phyloP scores from a whole-genome alignment of 2,888 invertebrate genomes.

The Thera britannica region DNA sequence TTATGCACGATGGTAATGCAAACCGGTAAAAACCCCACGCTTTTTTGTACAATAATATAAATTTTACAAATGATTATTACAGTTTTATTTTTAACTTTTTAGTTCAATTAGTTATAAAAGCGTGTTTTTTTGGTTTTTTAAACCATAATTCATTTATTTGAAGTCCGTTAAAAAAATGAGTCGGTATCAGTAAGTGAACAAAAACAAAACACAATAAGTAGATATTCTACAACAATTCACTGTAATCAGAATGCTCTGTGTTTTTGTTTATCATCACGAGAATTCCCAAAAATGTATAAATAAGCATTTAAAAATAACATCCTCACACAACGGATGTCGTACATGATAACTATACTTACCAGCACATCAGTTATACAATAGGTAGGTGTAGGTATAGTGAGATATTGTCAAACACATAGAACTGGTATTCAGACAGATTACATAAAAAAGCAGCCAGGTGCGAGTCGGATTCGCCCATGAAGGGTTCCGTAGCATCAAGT shows the following conservation, averaged over 20 bases:
- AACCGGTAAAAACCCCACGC: not conserved
- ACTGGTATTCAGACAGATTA: not conserved
- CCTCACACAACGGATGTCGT: constrained; percentile 4
- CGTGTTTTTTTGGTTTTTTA: no score
- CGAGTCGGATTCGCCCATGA: no score
- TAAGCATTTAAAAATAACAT: constrained; percentile 25
- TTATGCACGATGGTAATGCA: not conserved
- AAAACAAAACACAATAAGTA: not conserved
- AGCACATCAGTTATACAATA: constrained; percentile 18
- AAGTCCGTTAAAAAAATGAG: no score
- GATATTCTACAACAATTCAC: not conserved
- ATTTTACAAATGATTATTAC: no score
- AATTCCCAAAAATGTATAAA: constrained; percentile 6
- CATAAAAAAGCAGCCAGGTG: not conserved
- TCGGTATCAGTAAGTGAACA: no score
- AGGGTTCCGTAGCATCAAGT: no score
- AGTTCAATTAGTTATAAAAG: no score
- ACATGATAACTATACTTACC: constrained; percentile 19
- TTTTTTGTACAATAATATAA: no score
- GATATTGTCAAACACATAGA: not conserved
- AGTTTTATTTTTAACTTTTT: no score
- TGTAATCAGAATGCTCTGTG: not conserved
- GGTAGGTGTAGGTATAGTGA: not conserved
- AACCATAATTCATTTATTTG: no score
- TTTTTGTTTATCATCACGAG: constrained; percentile 6